Conservation (phyloP, 2,113 vertebrate genomes). For the Chelonoidis abingdonii region DNA sequence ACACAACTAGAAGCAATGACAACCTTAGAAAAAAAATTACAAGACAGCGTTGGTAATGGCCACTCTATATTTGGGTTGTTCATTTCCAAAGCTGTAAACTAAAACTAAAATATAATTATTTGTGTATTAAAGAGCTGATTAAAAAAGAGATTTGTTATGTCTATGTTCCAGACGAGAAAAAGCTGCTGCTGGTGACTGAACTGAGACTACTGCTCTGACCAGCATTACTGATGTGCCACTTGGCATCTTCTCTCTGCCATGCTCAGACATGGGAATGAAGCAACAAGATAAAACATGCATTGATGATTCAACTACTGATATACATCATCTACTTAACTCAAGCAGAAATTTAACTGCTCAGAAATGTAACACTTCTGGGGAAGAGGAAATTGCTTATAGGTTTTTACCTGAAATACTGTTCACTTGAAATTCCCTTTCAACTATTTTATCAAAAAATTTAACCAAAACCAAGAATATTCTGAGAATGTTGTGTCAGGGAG, state of each 20-base stretch:
- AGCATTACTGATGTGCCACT: neutral
- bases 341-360: neutral
- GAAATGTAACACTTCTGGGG: neutral
- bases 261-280: neutral
- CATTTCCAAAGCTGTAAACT: neutral
- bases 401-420: neutral
- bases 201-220: neutral
- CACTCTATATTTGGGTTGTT: too few relatives aligned
- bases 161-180: neutral
- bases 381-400: neutral
- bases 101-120: neutral
- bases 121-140: neutral
- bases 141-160: neutral
- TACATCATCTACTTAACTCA: neutral
- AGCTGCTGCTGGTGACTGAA: neutral
- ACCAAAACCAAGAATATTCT: neutral
- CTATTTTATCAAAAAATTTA: neutral
- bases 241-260: neutral
- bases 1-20: neutral
- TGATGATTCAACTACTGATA: neutral
- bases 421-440: neutral
- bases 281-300: neutral
- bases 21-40: neutral
- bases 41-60: neutral
- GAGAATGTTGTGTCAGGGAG: neutral